phyloP scores from a whole-genome alignment of 1,140 invertebrate genomes.

The Lordiphosa stackelbergi region DNA sequence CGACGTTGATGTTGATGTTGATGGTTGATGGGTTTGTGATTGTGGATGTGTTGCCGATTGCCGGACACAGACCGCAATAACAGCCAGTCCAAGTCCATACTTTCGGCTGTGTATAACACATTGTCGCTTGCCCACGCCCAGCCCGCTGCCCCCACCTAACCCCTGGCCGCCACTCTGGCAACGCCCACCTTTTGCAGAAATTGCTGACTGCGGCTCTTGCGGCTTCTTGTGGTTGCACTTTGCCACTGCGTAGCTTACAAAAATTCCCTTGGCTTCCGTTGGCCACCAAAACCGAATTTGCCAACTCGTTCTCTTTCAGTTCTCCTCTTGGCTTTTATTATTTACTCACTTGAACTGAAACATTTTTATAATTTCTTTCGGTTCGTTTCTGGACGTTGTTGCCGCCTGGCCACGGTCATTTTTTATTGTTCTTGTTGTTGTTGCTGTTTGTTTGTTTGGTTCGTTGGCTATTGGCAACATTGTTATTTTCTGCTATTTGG shows the following conservation, averaged over 20 bases:
- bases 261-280: constrained; percentile 67
- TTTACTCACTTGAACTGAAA: constrained; percentile 63
- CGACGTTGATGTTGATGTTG: constrained; percentile 25
- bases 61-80: constrained; percentile 43
- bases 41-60: constrained; percentile 32
- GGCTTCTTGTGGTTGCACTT: constrained; percentile 34
- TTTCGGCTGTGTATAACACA: constrained; percentile 14
- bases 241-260: constrained; percentile 60
- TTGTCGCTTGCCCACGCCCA: constrained; percentile 18
- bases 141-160: constrained; percentile 11
- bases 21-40: constrained; percentile 41
- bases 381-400: background rate
- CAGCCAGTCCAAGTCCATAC: constrained; percentile 8
- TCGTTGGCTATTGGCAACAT: constrained; percentile 73
- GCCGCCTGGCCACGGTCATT: constrained; percentile 12
- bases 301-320: constrained; percentile 4
- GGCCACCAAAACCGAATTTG: constrained; percentile 14
- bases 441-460: constrained; percentile 54
- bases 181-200: constrained; percentile 55
- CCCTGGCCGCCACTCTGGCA: background rate
- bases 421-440: constrained; percentile 17
- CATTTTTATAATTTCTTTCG: constrained; percentile 69
- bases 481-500: constrained; percentile 73
- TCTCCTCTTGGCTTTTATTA: constrained; percentile 36
- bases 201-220: constrained; percentile 62